Conservation (phyloP, 2,888 invertebrate species). For the Leptinotarsa peninsularis region DNA sequence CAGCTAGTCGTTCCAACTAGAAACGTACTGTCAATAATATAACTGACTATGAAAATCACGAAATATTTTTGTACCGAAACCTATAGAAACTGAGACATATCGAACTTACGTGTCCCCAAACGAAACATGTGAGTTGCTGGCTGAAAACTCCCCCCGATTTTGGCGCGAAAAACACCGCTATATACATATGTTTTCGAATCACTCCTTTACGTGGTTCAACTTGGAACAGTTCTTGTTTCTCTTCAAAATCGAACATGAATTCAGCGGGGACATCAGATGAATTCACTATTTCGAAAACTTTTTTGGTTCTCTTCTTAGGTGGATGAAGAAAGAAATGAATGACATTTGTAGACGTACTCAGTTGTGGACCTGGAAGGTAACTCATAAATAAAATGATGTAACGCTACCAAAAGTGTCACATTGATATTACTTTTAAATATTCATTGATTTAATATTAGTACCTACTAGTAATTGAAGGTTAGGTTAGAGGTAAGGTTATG, state of each 20-base stretch:
- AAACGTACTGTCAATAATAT: no score
- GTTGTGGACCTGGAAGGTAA: constrained; percentile 43
- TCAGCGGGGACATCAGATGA: constrained; percentile 55
- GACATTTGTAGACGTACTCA: constrained; percentile 43
- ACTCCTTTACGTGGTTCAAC: constrained; percentile 57
- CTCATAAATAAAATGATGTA: not conserved
- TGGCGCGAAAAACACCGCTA: constrained; percentile 60
- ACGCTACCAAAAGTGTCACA: not conserved
- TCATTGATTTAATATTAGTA: no score
- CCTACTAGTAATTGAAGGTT: no score
- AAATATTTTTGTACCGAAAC: no score
- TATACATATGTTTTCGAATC: constrained; percentile 55
- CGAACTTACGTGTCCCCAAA: constrained; percentile 62
- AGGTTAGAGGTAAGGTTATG: no score
- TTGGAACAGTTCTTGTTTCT: constrained; percentile 58
- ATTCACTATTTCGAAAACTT: constrained; percentile 61
- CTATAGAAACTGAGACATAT: no score
- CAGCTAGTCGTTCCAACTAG: no score
- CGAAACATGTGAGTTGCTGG: constrained; percentile 59
- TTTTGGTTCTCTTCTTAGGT: constrained; percentile 30
- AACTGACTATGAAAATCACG: no score
- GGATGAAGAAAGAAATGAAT: constrained; percentile 43
- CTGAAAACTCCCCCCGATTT: constrained; percentile 56
- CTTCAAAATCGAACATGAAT: constrained; percentile 61
- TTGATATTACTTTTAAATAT: not conserved